A percentile compares a stretch with the other conserved stretches of the same genome.
These are phyloP conservation scores for Mesorhabditis spiculigera DNA, from an alignment of 2,888 invertebrate species.

Conservation along the genomic window DNA sequence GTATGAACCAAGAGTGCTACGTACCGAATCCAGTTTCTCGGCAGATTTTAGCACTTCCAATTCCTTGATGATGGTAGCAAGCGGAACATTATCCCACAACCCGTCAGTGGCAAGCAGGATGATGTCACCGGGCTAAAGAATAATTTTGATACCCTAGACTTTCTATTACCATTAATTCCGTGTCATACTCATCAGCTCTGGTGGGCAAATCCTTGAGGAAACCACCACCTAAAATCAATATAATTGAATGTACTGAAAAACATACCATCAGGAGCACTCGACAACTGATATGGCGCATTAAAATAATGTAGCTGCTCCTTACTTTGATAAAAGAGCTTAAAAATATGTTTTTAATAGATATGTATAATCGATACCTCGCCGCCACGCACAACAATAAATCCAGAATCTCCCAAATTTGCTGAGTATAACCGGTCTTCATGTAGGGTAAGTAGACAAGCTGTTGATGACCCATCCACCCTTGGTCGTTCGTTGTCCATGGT, in stretches of 20 bases:
- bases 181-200: too few relatives aligned
- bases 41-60: too few relatives aligned
- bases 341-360: not conserved
- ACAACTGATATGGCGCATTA: conserved; percentile 95
- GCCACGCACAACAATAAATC: conserved; percentile 84
- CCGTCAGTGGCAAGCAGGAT: conserved; percentile 94
- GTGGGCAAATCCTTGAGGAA: too few relatives aligned
- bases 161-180: too few relatives aligned
- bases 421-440: conserved; percentile 88
- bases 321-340: conserved; percentile 63
- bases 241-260: conserved; percentile 70
- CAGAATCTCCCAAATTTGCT: conserved; percentile 97
- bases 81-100: conserved; percentile 85
- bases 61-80: not conserved
- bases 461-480: conserved; percentile 73
- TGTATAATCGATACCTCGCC: conserved; percentile 65
- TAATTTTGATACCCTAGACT: too few relatives aligned
- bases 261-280: conserved; percentile 73
- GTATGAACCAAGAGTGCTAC: not conserved
- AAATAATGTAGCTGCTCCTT: conserved; percentile 98
- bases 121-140: conserved; percentile 68
- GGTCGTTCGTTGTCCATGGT: conserved; percentile 39
- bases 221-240: too few relatives aligned
- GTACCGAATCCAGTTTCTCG: too few relatives aligned
- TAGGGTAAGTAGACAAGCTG: conserved; percentile 90